These are phyloP conservation scores for Neoarius graeffei DNA, from an alignment of 2,113 vertebrate species.

Conservation along the genomic window DNA sequence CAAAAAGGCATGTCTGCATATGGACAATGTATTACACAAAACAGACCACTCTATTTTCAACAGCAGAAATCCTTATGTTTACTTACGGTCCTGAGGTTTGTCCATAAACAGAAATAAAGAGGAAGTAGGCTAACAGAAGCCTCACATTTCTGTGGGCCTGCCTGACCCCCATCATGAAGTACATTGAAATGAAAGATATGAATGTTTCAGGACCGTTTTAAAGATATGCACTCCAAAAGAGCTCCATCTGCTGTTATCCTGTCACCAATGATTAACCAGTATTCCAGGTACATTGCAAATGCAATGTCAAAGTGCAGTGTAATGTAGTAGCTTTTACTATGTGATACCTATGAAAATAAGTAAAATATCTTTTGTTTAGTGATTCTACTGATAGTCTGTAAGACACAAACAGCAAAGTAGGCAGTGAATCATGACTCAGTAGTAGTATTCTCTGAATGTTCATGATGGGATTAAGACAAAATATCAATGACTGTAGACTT, in stretches of 20 bases:
- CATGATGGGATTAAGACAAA: neutral
- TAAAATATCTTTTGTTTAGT: neutral
- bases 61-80: neutral
- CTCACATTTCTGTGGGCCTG: conserved; percentile 48
- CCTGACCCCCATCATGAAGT: conserved; percentile 57
- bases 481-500: neutral
- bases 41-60: neutral
- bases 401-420: neutral
- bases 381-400: neutral
- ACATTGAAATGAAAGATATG: neutral
- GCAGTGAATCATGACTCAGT: neutral
- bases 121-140: conserved; percentile 56
- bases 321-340: neutral
- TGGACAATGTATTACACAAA: neutral
- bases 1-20: neutral
- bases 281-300: neutral
- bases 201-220: neutral
- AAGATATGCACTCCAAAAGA: neutral
- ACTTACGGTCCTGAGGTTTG: conserved; percentile 61
- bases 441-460: neutral
- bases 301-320: neutral
- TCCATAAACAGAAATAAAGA: conserved; percentile 45
- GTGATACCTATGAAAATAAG: neutral
- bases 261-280: conserved; percentile 26
- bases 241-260: neutral